Evolutionary conservation across 2,888 invertebrate genomes (phyloP), one percentile per base, ranked within the genome.

Genomic region (Smittia aterrima): DNA sequence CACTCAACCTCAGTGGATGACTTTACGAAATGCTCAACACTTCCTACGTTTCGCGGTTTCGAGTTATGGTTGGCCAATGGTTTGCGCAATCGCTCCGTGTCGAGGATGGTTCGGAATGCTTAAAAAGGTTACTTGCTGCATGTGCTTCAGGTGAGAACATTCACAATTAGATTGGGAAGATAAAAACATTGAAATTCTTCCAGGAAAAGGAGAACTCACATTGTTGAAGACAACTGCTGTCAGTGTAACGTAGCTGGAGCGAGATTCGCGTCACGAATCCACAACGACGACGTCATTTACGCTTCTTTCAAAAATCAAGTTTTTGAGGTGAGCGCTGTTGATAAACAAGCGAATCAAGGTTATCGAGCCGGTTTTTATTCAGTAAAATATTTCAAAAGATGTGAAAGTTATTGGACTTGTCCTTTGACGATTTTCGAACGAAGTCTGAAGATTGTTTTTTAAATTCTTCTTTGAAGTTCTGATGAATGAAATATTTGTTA

Each of bases 201-300:
- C 79, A 86, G 86, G 77, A 85, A 84, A 54, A 86, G 86, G 80
- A 84, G 85, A 77, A 88, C 87, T 1, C 85, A 88, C 77, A 89
- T 94, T 58, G 86, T 89, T n/a, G 91, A 92, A 75, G 96, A 96
- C 84, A 95, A 96, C 83, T 94, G 94, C 82, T 96, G 95, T 81
- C 84, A 91, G 79, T 96, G 95, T 82, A 90, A 94, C 83, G 88
- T 92, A 75, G 92, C 94, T 2, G 93, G 95, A 13, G 89, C 95
- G 75, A 90, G 90, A 80, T 89, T 90, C 79, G 87, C 92, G 79
- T 92, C 93, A 1, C 87, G 89, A 77, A 81, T 93, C 9, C 83
- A 87, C 0, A 89, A 90, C 66, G 90, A 92, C 77, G 93, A 95
- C 81, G 89, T 96, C 78, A 85, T 95, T 75, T 93, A 91, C 81